phyloP scores from a whole-genome alignment of 2,888 invertebrate genomes.

The Ochropleura leucogaster region DNA sequence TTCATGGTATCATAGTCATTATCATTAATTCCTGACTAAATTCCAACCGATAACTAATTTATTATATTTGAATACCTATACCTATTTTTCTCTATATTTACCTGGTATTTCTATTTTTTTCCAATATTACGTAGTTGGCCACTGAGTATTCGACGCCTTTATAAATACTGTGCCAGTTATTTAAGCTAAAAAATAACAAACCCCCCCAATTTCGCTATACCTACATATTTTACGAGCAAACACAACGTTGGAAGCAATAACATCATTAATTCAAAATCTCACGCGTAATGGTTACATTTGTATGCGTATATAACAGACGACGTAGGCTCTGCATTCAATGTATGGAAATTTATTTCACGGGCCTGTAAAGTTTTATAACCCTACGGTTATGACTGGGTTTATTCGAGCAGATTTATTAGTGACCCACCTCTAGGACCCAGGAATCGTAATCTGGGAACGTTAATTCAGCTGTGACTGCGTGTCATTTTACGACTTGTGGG shows the following conservation, averaged over 20 bases:
- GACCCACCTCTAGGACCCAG: constrained; percentile 73
- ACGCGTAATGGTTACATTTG: constrained; percentile 67
- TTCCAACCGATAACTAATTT: not conserved
- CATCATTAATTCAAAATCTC: constrained; percentile 76
- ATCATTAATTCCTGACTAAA: too few species aligned
- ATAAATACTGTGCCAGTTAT: constrained; percentile 2
- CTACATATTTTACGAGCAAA: constrained; percentile 62
- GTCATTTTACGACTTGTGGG: constrained; percentile 76
- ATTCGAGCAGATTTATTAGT: constrained; percentile 80
- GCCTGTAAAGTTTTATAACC: constrained; percentile 79
- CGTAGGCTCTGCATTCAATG: constrained; percentile 64
- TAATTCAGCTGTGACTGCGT: constrained; percentile 79
- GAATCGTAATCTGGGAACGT: constrained; percentile 79
- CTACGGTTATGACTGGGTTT: constrained; percentile 74
- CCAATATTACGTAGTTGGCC: not conserved
- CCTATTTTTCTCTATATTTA: not conserved
- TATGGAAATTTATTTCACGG: constrained; percentile 78
- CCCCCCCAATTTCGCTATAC: constrained; percentile 30
- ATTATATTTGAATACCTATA: not conserved
- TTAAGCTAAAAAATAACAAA: constrained; percentile 6
- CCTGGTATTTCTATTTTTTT: not conserved
- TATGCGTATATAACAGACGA: constrained; percentile 54
- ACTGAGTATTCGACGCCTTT: not conserved
- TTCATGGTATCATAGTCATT: too few species aligned
- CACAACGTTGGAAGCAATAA: constrained; percentile 65